Evolutionary conservation across 2,888 invertebrate species (phyloP).

Genomic region (Megamerina dolium): DNA sequence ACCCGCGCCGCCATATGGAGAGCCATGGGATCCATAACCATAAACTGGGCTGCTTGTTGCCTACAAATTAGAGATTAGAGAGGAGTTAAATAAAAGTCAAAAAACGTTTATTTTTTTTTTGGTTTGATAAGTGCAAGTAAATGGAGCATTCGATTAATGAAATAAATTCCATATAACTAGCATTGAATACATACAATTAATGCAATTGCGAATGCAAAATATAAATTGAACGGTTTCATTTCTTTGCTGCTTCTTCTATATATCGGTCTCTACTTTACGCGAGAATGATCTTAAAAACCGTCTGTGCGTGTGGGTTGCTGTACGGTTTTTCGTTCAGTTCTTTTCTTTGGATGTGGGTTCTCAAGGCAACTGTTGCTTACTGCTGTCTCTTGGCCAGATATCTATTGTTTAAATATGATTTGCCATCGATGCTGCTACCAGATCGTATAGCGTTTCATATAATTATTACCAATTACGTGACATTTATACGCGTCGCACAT

Average conservation of each 20-base stretch:
- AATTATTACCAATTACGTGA: conserved; percentile 32
- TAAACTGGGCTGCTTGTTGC: conserved; percentile 21
- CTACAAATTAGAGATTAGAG: too few relatives aligned
- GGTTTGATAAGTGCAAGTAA: too few relatives aligned
- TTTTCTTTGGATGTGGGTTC: conserved; percentile 23
- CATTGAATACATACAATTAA: conserved; percentile 39
- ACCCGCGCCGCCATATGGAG: neutral
- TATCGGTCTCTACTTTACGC: too few relatives aligned
- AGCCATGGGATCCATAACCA: conserved; percentile 9
- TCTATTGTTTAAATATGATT: conserved; percentile 42
- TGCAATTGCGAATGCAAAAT: conserved; percentile 39
- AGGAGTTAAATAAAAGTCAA: conserved; percentile 4
- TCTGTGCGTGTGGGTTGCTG: conserved; percentile 1
- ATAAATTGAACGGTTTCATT: conserved; percentile 39
- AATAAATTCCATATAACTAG: too few relatives aligned
- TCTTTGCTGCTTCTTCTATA: conserved; percentile 18
- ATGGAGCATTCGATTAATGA: too few relatives aligned
- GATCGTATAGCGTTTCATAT: conserved; percentile 5
- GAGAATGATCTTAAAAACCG: too few relatives aligned
- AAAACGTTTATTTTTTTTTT: neutral
- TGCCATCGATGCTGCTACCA: conserved; percentile 8
- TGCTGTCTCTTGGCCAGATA: conserved; percentile 27
- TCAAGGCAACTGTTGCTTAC: conserved; percentile 34
- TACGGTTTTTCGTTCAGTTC: too few relatives aligned
- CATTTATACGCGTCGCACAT: conserved; percentile 26